Conservation (phyloP, 2,888 invertebrate genomes). For the Habrosyne pyritoides region DNA sequence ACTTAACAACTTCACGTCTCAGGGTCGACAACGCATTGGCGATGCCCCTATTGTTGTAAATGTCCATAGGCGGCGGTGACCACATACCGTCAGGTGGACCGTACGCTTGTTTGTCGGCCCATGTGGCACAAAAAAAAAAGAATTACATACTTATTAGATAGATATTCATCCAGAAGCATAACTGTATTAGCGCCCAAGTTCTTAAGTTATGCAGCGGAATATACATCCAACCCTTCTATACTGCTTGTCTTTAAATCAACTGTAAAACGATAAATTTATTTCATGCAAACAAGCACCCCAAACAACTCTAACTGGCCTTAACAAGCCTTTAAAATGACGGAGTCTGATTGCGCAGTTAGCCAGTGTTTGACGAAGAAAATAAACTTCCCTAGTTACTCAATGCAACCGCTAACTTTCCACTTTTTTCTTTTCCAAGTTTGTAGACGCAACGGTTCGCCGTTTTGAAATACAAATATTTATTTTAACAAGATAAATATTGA, state of each 20-base stretch:
- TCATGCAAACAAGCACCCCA: slow-evolving; percentile 25
- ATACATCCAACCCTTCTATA: not conserved
- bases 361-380: slow-evolving; percentile 46
- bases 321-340: slow-evolving; percentile 54
- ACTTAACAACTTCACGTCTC: no score
- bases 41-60: no score
- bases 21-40: no score
- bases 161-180: not conserved
- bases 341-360: slow-evolving; percentile 43
- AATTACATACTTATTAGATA: no score
- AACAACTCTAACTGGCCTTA: slow-evolving; percentile 47
- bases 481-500: slow-evolving; percentile 26
- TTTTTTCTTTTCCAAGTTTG: slow-evolving; percentile 31
- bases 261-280: slow-evolving; percentile 26
- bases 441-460: slow-evolving; percentile 23
- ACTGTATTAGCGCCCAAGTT: not conserved
- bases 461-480: slow-evolving; percentile 10
- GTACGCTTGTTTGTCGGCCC: no score
- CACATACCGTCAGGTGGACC: no score
- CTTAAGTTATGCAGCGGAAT: not conserved
- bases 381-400: slow-evolving; percentile 40
- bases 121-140: no score
- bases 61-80: no score
- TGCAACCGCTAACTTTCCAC: slow-evolving; percentile 26
- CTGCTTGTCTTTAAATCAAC: not conserved